Percentiles rank a stretch among this genome's conserved stretches.
phyloP scores from a whole-genome alignment of 2,113 vertebrate genomes.

The Phaetusa simplex region DNA sequence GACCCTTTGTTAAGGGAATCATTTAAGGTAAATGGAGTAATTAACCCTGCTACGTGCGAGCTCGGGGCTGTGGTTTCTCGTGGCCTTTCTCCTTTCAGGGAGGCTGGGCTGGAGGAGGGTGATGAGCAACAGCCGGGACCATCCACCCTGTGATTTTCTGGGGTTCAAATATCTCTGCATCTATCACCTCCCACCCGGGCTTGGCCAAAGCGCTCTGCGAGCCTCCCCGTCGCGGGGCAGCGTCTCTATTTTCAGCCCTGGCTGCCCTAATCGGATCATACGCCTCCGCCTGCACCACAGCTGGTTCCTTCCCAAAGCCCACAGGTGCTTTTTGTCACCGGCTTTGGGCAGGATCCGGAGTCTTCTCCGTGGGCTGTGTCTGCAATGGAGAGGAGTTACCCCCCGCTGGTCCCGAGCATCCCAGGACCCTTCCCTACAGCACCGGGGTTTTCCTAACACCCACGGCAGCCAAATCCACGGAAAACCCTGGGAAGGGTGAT shows the following conservation, averaged over 20 bases:
- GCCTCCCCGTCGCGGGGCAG: background rate
- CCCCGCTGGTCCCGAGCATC: background rate
- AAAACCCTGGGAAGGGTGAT: background rate
- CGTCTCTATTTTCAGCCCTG: background rate
- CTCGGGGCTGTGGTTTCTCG: background rate
- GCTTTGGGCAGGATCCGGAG: rapidly evolving
- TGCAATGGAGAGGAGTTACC: background rate
- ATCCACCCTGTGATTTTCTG: background rate
- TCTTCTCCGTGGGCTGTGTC: background rate
- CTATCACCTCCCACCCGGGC: rapidly evolving
- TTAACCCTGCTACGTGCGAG: rapidly evolving
- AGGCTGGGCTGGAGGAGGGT: background rate
- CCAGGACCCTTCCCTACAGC: background rate
- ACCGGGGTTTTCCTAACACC: rapidly evolving
- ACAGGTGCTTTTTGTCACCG: rapidly evolving
- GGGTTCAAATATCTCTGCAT: background rate
- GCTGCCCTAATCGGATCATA: background rate
- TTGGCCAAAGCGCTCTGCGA: background rate
- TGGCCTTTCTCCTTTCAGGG: background rate
- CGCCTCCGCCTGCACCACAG: background rate
- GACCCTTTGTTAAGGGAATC: background rate
- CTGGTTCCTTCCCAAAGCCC: background rate
- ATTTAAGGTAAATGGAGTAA: background rate
- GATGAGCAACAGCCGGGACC: background rate
- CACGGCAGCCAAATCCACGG: background rate